Evolutionary conservation across 1,140 invertebrate species (phyloP).

Genomic region (Phymastichus coffea): DNA sequence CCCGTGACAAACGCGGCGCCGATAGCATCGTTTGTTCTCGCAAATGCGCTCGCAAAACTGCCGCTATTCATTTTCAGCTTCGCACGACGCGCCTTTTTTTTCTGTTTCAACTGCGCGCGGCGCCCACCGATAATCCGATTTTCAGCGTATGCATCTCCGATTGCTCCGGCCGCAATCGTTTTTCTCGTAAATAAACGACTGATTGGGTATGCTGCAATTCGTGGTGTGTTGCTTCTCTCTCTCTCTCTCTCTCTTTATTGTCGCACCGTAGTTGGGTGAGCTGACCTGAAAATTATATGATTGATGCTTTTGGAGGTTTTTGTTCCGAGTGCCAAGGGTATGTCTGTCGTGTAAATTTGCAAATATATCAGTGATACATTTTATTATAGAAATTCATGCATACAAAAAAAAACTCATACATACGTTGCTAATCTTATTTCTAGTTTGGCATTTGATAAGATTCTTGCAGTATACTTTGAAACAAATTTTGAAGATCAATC

Average conservation of each 20-base stretch:
- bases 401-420: no score
- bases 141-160: slow-evolving; percentile 25
- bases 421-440: no score
- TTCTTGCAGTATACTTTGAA: no score
- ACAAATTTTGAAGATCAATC: no score
- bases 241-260: slow-evolving; percentile 15
- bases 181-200: slow-evolving; percentile 25
- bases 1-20: slow-evolving; percentile 33
- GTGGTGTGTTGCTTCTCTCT: not conserved
- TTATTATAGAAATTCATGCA: no score
- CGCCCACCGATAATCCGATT: slow-evolving; percentile 42
- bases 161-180: slow-evolving; percentile 10
- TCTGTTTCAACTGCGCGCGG: slow-evolving; percentile 11
- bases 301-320: no score
- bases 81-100: slow-evolving; percentile 30
- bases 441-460: no score
- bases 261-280: slow-evolving; percentile 1
- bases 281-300: slow-evolving; percentile 28
- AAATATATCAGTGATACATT: no score
- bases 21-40: slow-evolving; percentile 59
- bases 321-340: no score
- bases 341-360: no score
- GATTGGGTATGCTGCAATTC: slow-evolving; percentile 2
- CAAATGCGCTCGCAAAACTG: slow-evolving; percentile 57
- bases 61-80: slow-evolving; percentile 55